Conservation (phyloP, 2,797 vertebrate genomes). For the Sphaeramia orbicularis region DNA sequence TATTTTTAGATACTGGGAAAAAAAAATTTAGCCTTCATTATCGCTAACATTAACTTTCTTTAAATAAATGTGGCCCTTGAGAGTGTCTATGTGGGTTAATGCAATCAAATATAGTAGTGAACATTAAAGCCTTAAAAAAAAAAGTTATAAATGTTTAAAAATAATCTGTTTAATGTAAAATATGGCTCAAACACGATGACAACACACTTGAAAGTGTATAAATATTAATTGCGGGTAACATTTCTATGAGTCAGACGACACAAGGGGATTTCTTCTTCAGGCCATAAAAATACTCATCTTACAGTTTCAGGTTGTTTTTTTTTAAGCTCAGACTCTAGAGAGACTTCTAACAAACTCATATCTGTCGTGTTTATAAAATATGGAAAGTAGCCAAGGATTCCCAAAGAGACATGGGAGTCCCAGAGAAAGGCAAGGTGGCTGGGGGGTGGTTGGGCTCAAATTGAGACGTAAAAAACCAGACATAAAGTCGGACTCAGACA, state of each 20-base stretch:
- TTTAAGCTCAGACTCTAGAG: slow-evolving; percentile 12
- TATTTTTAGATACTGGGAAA: no score
- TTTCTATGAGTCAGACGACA: slow-evolving; percentile 13
- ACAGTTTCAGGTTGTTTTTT: not conserved
- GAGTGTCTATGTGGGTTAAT: no score
- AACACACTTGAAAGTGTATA: slow-evolving; percentile 12
- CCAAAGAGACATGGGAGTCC: slow-evolving; percentile 17
- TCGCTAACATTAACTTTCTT: no score
- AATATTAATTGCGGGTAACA: slow-evolving; percentile 18
- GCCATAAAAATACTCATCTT: slow-evolving; percentile 25
- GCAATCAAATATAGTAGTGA: no score
- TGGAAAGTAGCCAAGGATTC: slow-evolving; percentile 40
- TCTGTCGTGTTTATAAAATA: slow-evolving; percentile 35
- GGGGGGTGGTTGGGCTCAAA: not conserved
- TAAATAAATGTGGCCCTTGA: no score
- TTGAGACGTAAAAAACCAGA: slow-evolving; percentile 13
- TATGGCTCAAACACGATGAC: not conserved
- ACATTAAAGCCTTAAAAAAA: no score
- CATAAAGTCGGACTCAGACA: not conserved
- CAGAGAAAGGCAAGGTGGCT: slow-evolving; percentile 4
- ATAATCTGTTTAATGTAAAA: not conserved
- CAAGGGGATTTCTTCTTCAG: not conserved
- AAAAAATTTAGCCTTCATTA: no score
- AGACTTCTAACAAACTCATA: slow-evolving; percentile 19
- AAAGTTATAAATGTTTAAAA: slow-evolving; percentile 7